Percentiles rank a stretch among this genome's conserved stretches.
Conservation (phyloP, 2,888 invertebrate genomes). For the Gymnosoma rotundatum region DNA sequence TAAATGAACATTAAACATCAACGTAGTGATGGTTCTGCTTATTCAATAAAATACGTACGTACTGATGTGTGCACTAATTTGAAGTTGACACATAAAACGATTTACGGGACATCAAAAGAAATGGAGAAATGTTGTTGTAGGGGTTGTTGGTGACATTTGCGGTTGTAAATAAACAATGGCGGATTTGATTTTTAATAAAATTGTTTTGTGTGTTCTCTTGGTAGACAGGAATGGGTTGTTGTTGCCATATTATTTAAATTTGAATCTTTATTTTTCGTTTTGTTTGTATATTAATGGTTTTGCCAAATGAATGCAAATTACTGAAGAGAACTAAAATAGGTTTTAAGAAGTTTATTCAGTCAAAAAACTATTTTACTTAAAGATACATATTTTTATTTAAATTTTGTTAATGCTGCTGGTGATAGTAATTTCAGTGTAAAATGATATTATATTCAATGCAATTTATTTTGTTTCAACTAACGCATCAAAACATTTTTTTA, state of each 20-base stretch:
- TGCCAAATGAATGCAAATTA: too few relatives aligned
- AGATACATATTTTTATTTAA: too few relatives aligned
- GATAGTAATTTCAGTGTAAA: too few relatives aligned
- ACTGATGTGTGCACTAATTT: conserved; percentile 45
- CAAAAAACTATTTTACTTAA: too few relatives aligned
- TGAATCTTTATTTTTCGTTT: too few relatives aligned
- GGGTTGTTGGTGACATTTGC: conserved; percentile 65
- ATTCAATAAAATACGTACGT: not conserved
- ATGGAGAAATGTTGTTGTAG: conserved; percentile 35
- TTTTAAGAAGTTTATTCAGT: too few relatives aligned
- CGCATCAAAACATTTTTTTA: too few relatives aligned
- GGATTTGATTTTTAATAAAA: conserved; percentile 20
- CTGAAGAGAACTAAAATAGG: too few relatives aligned
- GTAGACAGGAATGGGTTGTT: not conserved
- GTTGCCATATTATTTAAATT: not conserved
- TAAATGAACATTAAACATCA: not conserved
- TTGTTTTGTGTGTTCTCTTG: not conserved
- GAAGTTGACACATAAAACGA: conserved; percentile 46
- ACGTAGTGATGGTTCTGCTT: not conserved
- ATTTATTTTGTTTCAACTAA: too few relatives aligned
- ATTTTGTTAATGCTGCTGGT: too few relatives aligned
- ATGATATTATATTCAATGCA: too few relatives aligned
- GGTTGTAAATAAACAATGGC: conserved; percentile 69
- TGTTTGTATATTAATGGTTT: too few relatives aligned
- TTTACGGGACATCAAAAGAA: conserved; percentile 47